Percentiles rank a stretch among this genome's conserved stretches.
Conservation (phyloP, 2,888 invertebrate species). For the Lepidocyrtoides sp. region DNA sequence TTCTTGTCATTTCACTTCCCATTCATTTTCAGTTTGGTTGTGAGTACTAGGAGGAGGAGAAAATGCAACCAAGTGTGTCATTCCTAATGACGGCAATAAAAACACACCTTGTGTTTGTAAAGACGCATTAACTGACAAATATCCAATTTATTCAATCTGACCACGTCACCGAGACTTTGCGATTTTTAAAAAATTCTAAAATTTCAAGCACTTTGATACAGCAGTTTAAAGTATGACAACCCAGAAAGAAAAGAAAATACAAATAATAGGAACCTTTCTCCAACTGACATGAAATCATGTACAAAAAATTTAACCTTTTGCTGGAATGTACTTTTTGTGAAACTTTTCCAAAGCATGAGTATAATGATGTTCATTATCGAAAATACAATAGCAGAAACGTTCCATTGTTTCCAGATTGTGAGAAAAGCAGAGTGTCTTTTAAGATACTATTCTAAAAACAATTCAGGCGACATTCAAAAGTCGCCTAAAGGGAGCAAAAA, state of each 20-base stretch:
- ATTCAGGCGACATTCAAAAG: not conserved
- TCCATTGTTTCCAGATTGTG: not conserved
- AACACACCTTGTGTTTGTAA: conserved; percentile 40
- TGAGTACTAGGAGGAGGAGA: not conserved
- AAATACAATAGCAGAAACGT: not conserved
- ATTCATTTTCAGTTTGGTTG: not conserved
- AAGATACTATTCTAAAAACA: conserved; percentile 1
- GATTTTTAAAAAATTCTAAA: no score
- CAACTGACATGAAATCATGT: conserved; percentile 4
- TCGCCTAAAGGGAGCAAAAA: not conserved
- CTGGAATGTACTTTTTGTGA: no score
- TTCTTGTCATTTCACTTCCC: conserved; percentile 6
- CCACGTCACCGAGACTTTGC: no score
- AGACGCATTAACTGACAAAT: not conserved
- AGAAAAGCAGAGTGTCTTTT: not conserved
- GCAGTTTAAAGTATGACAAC: no score
- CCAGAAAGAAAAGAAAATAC: conserved; percentile 20
- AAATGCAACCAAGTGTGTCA: conserved; percentile 1
- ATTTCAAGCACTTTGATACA: no score
- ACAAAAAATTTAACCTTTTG: conserved; percentile 44
- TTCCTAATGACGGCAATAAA: conserved; percentile 49
- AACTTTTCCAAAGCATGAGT: no score
- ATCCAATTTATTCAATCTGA: conserved; percentile 46
- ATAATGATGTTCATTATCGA: not conserved
- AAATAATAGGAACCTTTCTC: no score